Evolutionary conservation across 2,888 invertebrate genomes (phyloP).

Genomic region (Amblyteles armatorius): DNA sequence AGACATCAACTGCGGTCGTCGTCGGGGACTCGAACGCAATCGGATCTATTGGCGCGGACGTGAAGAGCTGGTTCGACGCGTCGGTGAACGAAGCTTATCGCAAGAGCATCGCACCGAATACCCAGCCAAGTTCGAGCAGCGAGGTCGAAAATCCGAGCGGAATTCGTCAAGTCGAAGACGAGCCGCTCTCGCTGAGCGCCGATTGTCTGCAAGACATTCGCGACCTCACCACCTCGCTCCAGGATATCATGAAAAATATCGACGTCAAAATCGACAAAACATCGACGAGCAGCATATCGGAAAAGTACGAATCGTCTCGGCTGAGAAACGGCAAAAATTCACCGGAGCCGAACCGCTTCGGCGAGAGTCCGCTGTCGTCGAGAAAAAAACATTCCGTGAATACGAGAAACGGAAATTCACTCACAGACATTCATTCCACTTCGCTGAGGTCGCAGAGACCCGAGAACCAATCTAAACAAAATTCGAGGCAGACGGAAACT

Average conservation of each 20-base stretch:
- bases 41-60: constrained; percentile 54
- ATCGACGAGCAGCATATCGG: constrained; percentile 73
- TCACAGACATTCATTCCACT: constrained; percentile 69
- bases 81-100: constrained; percentile 62
- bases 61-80: constrained; percentile 64
- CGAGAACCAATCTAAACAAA: constrained; percentile 22
- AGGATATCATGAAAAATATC: constrained; percentile 74
- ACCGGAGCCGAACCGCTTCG: neutral
- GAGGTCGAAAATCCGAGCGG: constrained; percentile 72
- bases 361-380: constrained; percentile 33
- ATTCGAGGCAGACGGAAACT: constrained; percentile 58
- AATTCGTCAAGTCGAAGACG: constrained; percentile 67
- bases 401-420: constrained; percentile 70
- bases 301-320: constrained; percentile 50
- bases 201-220: constrained; percentile 76
- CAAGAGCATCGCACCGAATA: constrained; percentile 51
- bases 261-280: constrained; percentile 68
- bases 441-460: constrained; percentile 31
- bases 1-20: constrained; percentile 17
- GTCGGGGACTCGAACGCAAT: constrained; percentile 49
- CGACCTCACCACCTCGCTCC: constrained; percentile 73
- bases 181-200: constrained; percentile 73
- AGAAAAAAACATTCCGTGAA: constrained; percentile 65
- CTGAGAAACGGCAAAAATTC: constrained; percentile 20
- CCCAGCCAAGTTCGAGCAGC: constrained; percentile 43